Evolutionary conservation across 2,797 vertebrate species (phyloP).

Genomic region (Furcifer pardalis): DNA sequence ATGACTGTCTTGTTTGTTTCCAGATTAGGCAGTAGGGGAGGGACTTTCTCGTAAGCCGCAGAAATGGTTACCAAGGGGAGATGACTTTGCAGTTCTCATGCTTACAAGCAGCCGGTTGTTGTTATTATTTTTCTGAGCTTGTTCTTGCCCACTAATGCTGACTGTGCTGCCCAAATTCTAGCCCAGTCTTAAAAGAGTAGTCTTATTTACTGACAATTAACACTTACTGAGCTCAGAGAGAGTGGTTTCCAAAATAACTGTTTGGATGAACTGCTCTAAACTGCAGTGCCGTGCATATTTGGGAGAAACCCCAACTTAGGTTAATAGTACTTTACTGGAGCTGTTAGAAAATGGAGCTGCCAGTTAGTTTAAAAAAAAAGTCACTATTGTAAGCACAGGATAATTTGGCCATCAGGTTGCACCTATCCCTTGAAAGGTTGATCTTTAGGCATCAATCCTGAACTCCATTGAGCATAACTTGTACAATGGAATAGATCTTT

Average conservation of each 20-base stretch:
- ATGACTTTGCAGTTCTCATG: background rate
- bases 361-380: background rate
- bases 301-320: background rate
- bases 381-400: too few relatives aligned
- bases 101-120: background rate
- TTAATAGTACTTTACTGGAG: background rate
- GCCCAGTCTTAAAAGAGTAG: too few relatives aligned
- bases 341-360: background rate
- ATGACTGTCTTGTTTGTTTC: background rate
- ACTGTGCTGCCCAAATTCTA: background rate
- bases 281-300: background rate
- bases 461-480: too few relatives aligned
- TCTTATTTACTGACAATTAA: too few relatives aligned
- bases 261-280: background rate
- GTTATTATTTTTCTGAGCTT: background rate
- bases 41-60: background rate
- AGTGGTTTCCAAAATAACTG: background rate
- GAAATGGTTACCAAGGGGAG: too few relatives aligned
- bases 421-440: too few relatives aligned
- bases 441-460: too few relatives aligned
- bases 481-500: too few relatives aligned
- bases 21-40: background rate
- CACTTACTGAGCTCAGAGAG: background rate
- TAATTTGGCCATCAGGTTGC: too few relatives aligned
- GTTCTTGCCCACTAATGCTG: background rate